Conservation (phyloP, 2,113 vertebrate species). For the Probosciger aterrimus region DNA sequence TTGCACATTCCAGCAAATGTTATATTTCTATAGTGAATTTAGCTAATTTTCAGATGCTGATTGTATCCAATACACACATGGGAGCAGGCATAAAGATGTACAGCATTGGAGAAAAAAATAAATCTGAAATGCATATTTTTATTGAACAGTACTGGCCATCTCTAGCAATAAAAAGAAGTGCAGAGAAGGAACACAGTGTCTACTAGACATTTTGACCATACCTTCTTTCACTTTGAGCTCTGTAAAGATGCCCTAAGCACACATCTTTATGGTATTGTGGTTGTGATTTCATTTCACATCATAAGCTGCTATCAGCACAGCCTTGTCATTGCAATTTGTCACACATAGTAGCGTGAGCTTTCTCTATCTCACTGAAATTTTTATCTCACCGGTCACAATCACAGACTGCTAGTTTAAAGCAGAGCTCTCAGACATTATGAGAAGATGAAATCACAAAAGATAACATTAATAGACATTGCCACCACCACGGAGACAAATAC, state of each 20-base stretch:
- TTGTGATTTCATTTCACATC: constrained; percentile 63
- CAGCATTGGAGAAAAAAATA: neutral
- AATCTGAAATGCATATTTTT: neutral
- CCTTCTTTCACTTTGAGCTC: constrained; percentile 10
- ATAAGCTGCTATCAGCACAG: constrained; percentile 60
- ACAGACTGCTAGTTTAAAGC: constrained; percentile 37
- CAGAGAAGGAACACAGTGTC: neutral
- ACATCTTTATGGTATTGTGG: constrained; percentile 43
- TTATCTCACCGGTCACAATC: constrained; percentile 59
- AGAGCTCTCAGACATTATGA: constrained; percentile 42
- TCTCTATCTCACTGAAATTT: constrained; percentile 48
- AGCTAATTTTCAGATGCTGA: neutral
- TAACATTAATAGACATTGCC: constrained; percentile 48
- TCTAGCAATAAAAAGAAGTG: neutral
- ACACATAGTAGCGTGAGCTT: constrained; percentile 8
- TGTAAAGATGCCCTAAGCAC: constrained; percentile 27
- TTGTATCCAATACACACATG: neutral
- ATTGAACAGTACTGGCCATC: neutral
- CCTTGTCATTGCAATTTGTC: constrained; percentile 68
- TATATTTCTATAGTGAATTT: neutral
- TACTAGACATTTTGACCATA: constrained; percentile 1
- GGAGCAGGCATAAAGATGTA: neutral
- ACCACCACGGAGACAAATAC: constrained; percentile 5
- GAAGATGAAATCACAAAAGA: constrained; percentile 62
- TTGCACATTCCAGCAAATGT: neutral